Evolutionary conservation across 2,113 vertebrate species (phyloP), one percentile per base, ranked within the genome.

Genomic region (Petroica traversi): DNA sequence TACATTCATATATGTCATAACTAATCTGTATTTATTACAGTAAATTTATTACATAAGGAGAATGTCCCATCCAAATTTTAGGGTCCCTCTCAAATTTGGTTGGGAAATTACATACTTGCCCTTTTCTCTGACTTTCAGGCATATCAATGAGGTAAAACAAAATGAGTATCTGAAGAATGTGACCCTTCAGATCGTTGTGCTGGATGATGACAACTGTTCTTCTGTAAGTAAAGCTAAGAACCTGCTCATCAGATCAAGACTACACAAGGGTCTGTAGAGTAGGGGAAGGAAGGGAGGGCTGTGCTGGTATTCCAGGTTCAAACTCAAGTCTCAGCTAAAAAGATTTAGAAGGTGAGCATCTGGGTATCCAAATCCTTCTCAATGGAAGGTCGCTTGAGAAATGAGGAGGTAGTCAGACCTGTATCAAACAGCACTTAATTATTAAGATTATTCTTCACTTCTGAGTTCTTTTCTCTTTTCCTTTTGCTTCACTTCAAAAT

Each of bases 141-240:
- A 98, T 48, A 98, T 98, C 68, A 93, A 19, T 73, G 95, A 98
- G 34, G 89, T 95, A 54, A 98, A 98, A 87, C 94, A 95, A 88
- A 97, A 96, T 34, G 97, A 98, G 24, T 92, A 85, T 26, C 67
- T 84, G 36, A 96, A 95, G 85, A 97, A 74, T 77, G 58, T 98
- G 8, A 87, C 94, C 19, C 94, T 98, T 86, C 97, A 96, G 67
- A 93, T 98, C 14, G 41, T 95, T 36, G 79, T 98, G 89, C 84
- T 98, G 95, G 95, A 97, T 63, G 61, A 88, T 14, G 92, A 97
- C 66, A 97, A 85, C 72, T 69, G 85, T 49, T 96, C 93, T 58
- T 97, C 94, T 33, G 98, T 98, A 91, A 98, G 97, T 97, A 93
- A 59, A 76, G 48, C 45, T 40, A 15, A 78, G 83, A 76, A 72